A percentile compares a stretch with the other conserved stretches of the same genome.
These are phyloP conservation scores for Sympetrum striolatum DNA, from an alignment of 2,888 invertebrate genomes.

Conservation along the genomic window DNA sequence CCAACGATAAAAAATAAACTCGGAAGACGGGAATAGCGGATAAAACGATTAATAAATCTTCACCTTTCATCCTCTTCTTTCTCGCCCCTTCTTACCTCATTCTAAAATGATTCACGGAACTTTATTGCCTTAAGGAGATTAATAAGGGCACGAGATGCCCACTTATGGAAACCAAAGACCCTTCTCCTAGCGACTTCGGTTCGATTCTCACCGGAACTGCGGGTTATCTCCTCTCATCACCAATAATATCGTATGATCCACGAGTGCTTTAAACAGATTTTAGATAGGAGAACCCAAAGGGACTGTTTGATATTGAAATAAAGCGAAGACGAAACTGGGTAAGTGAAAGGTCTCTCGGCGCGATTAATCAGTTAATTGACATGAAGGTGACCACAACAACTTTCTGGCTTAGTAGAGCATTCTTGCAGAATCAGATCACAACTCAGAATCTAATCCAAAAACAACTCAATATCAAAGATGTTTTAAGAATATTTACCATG, in stretches of 20 bases:
- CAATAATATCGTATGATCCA: not conserved
- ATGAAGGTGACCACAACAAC: too few species aligned
- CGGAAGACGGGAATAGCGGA: not conserved
- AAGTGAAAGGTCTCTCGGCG: too few species aligned
- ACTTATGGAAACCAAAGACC: not conserved
- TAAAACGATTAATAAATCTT: not conserved
- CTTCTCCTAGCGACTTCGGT: not conserved
- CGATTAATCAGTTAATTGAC: too few species aligned
- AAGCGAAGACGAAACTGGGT: not conserved
- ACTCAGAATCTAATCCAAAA: too few species aligned
- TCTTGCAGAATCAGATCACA: too few species aligned
- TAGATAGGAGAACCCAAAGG: not conserved
- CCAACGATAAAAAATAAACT: not conserved
- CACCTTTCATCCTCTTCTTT: not conserved
- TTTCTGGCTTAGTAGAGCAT: too few species aligned
- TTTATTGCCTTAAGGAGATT: not conserved
- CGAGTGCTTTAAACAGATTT: not conserved
- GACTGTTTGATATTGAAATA: not conserved
- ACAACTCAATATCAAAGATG: too few species aligned
- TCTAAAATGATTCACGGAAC: not conserved
- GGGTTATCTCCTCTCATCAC: not conserved
- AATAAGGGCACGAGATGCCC: not conserved
- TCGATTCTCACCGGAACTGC: not conserved
- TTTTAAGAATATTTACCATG: too few species aligned
- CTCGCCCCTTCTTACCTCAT: not conserved